These are phyloP conservation scores for Rhaphigaster nebulosa DNA, from an alignment of 2,888 invertebrate genomes.

Conservation along the genomic window DNA sequence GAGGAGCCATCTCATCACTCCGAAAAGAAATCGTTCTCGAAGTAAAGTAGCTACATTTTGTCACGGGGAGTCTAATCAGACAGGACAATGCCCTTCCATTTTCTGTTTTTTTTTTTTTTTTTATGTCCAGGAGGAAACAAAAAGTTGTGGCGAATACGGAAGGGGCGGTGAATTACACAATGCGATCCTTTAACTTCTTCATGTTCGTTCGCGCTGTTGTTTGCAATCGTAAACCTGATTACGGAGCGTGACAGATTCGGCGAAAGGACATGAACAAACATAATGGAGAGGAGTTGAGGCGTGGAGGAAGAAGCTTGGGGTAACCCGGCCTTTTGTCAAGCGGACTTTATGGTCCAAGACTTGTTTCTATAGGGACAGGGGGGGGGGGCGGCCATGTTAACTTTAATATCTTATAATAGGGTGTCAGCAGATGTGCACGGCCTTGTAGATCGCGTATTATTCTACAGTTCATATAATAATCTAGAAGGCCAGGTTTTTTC, in stretches of 20 bases:
- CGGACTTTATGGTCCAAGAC: constrained; percentile 29
- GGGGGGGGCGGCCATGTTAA: not conserved
- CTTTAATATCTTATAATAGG: constrained; percentile 14
- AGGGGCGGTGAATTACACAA: not conserved
- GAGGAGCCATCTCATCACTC: not conserved
- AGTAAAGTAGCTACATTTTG: constrained; percentile 18
- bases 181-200: constrained; percentile 5
- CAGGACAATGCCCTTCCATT: constrained; percentile 2
- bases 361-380: not conserved
- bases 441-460: not conserved
- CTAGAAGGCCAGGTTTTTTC: not conserved
- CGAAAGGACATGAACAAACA: constrained; percentile 4
- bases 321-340: not conserved
- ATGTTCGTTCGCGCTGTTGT: not conserved
- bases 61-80: constrained; percentile 4
- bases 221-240: constrained; percentile 37
- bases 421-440: not conserved
- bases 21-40: not conserved
- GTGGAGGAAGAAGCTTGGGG: constrained; percentile 18
- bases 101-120: not conserved
- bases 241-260: not conserved
- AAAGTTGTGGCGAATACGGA: not conserved
- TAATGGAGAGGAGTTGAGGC: constrained; percentile 8
- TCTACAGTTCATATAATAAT: not conserved
- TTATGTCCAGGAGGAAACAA: not conserved